phyloP scores from a whole-genome alignment of 2,113 vertebrate genomes.

The Piliocolobus tephrosceles region DNA sequence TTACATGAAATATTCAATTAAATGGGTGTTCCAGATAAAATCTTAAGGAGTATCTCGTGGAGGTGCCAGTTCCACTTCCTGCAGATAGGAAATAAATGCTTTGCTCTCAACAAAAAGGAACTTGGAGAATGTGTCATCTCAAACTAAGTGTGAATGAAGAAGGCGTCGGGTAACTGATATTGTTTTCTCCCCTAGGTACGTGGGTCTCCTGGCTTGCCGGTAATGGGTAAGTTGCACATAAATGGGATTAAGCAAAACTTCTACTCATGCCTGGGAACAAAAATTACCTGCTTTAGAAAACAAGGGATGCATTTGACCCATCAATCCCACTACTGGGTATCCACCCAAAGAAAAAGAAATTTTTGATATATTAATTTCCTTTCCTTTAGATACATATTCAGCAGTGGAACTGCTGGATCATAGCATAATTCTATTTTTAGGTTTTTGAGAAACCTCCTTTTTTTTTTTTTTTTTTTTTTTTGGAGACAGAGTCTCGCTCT shows the following conservation, averaged over 20 bases:
- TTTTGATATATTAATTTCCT: too few relatives aligned
- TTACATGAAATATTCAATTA: fast-evolving
- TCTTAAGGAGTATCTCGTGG: fast-evolving
- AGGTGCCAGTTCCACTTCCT: fast-evolving
- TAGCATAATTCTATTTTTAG: too few relatives aligned
- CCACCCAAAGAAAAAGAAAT: too few relatives aligned
- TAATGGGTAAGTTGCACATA: fast-evolving
- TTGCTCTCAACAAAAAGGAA: not conserved
- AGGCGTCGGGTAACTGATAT: fast-evolving
- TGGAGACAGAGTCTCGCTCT: too few relatives aligned
- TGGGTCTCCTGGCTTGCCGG: not conserved
- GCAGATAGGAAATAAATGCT: not conserved
- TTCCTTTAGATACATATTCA: too few relatives aligned
- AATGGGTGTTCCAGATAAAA: fast-evolving
- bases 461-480: too few relatives aligned
- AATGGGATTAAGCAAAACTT: not conserved
- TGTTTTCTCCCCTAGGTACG: too few relatives aligned
- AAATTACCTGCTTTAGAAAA: not conserved
- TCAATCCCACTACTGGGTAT: too few relatives aligned
- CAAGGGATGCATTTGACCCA: not conserved
- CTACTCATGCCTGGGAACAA: not conserved
- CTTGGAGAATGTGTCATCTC: not conserved
- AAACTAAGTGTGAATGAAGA: not conserved
- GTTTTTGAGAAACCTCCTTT: not conserved
- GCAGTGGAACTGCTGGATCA: too few relatives aligned